Conservation (phyloP, 2,888 invertebrate genomes). For the Phlogophora meticulosa region DNA sequence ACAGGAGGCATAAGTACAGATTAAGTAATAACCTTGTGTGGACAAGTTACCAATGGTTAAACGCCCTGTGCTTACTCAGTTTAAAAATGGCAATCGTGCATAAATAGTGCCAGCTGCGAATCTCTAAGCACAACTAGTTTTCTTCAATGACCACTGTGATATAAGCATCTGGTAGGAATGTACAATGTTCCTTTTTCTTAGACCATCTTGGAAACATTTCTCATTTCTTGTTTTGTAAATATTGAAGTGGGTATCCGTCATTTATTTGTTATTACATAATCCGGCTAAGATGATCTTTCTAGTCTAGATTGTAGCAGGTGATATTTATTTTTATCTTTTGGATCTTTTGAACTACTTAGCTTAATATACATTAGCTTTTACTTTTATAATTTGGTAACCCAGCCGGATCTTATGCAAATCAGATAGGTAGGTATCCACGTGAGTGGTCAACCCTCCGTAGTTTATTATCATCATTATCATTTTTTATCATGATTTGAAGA, state of each 20-base stretch:
- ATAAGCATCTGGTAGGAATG: slow-evolving; percentile 24
- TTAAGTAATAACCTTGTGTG: not conserved
- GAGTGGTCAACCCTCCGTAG: slow-evolving; percentile 1
- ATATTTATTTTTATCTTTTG: not conserved
- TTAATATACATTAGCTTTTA: not conserved
- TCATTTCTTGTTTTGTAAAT: slow-evolving; percentile 22
- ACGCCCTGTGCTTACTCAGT: not conserved
- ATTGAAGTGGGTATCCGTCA: not conserved
- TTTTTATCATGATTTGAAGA: not conserved
- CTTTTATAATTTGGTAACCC: slow-evolving; percentile 16
- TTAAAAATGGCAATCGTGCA: slow-evolving; percentile 21
- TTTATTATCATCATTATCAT: not conserved
- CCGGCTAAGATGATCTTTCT: slow-evolving; percentile 11
- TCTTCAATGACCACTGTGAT: slow-evolving; percentile 25
- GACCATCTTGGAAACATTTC: not conserved
- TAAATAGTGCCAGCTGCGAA: slow-evolving; percentile 31
- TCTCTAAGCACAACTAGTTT: slow-evolving; percentile 45
- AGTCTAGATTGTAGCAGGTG: not conserved
- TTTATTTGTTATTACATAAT: slow-evolving; percentile 19
- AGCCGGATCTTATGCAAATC: slow-evolving; percentile 11
- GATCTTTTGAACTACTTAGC: not conserved
- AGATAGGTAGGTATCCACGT: too few relatives aligned
- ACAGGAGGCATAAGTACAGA: not conserved
- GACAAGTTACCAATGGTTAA: not conserved
- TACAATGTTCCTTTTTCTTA: slow-evolving; percentile 6